These are phyloP conservation scores for Pycnomerus fuliginosus DNA, from an alignment of 2,888 invertebrate species.

Conservation along the genomic window DNA sequence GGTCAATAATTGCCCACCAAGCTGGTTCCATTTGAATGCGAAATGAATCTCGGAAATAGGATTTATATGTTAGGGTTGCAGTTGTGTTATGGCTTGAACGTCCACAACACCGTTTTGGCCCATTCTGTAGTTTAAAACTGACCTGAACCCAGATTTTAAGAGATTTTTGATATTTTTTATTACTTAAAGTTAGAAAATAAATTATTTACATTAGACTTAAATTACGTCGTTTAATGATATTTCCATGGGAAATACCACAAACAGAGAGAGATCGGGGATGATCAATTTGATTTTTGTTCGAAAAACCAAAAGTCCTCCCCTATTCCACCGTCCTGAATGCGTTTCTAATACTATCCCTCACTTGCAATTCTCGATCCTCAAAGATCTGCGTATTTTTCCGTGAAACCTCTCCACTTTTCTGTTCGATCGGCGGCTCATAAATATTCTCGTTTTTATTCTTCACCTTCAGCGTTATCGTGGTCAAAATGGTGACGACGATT, in stretches of 20 bases:
- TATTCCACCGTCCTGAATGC: slow-evolving; percentile 35
- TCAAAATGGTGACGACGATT: slow-evolving; percentile 36
- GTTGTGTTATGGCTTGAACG: too few relatives aligned
- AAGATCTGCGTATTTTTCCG: slow-evolving; percentile 31
- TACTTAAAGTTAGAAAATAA: slow-evolving; percentile 5
- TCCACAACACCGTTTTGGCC: too few relatives aligned
- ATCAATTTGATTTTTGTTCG: slow-evolving; percentile 4
- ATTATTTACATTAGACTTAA: slow-evolving; percentile 11
- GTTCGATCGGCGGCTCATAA: slow-evolving; percentile 23
- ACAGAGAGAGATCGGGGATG: slow-evolving; percentile 3
- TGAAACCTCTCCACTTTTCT: slow-evolving; percentile 29
- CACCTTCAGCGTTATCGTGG: slow-evolving; percentile 28
- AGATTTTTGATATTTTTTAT: not conserved
- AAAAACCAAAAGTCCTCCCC: slow-evolving; percentile 4
- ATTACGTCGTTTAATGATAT: slow-evolving; percentile 9
- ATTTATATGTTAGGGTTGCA: too few relatives aligned
- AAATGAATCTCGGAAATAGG: too few relatives aligned
- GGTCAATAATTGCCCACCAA: too few relatives aligned
- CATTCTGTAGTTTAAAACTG: too few relatives aligned
- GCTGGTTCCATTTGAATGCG: too few relatives aligned
- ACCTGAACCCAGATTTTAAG: too few relatives aligned
- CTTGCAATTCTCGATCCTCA: slow-evolving; percentile 37
- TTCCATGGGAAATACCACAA: slow-evolving; percentile 24
- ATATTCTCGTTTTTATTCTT: slow-evolving; percentile 11
- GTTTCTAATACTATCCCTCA: slow-evolving; percentile 33